Evolutionary conservation across 1,140 invertebrate species (phyloP), one percentile per base, ranked within the genome.

Genomic region (Matsumurasca onukii): DNA sequence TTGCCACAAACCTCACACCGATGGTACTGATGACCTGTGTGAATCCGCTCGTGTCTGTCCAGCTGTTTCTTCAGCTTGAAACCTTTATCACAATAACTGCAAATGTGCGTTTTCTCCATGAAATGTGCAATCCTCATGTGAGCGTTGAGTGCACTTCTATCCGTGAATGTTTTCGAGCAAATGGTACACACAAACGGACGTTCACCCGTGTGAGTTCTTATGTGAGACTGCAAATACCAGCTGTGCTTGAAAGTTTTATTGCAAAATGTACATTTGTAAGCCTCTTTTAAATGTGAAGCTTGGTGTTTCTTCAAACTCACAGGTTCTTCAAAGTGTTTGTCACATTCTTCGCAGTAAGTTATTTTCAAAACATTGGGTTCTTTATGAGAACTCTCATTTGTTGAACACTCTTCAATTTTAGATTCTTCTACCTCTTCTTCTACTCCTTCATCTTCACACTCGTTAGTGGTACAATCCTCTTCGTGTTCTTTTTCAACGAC

Each of bases 141-240:
- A 31, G 73, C 74, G 34, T 74, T 75, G 3, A 77, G 49, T 17
- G 70, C 75, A 51, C 71, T 73, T 68, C 75, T 76, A 30, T 75
- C 73, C 13, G 75, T 73, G 45, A 77, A 77, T 13, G 71, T 67
- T 66, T 75, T 75, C 20, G 61, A 66, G 70, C 75, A 76, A 39
- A 74, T 67, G 20, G 51, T 31, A 31, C 74, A 75, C 34, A 67
- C 67, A 69, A 71, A 75, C 20, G 74, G 74, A 25, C 74, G 45
- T 31, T 75, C 72, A 31, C 74, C 74, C 1, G 74, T 74, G 29
- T 75, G 74, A 22, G 71, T 73, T 49, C 70, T 64, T 68, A 74
- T 71, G 48, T 74, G 73, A 24, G 69, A 70, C 68, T 73, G 31
- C 15, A 67, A 64, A 12, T 68, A 39, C 62, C 62, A 65, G 27